phyloP scores from a whole-genome alignment of 2,113 vertebrate genomes.

The Hiodon tergisus region DNA sequence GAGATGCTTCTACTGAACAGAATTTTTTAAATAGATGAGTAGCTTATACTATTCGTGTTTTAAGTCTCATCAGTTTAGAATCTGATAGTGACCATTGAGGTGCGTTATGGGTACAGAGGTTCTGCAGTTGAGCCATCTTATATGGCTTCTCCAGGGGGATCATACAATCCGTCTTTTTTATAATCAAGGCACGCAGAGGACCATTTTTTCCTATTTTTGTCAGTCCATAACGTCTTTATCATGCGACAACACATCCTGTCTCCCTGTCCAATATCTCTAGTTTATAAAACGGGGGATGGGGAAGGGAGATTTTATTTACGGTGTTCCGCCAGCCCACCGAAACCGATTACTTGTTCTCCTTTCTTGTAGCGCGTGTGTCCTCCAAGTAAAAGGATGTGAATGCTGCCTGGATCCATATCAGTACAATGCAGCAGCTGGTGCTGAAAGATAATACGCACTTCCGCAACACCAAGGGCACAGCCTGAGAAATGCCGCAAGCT shows the following conservation, averaged over 20 bases:
- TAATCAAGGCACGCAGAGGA: not conserved
- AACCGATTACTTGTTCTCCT: conserved; percentile 19
- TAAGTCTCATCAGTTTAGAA: not conserved
- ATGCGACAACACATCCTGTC: conserved; percentile 11
- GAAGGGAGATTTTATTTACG: conserved; percentile 8
- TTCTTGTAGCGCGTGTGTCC: conserved; percentile 1
- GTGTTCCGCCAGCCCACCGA: not conserved
- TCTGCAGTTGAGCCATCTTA: not conserved
- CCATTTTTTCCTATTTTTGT: conserved; percentile 6
- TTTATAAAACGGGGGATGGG: conserved; percentile 7
- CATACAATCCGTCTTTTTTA: not conserved
- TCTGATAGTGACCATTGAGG: not conserved
- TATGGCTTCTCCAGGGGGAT: not conserved
- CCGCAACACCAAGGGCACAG: not conserved
- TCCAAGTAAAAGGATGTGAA: not conserved
- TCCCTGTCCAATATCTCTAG: conserved; percentile 3
- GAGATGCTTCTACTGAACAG: not conserved
- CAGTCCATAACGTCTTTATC: conserved; percentile 23
- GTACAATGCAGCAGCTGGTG: conserved; percentile 12
- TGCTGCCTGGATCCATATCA: conserved; percentile 16
- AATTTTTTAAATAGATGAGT: not conserved
- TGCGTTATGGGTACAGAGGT: not conserved
- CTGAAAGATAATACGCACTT: conserved; percentile 17
- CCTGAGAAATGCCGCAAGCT: conserved; percentile 2
- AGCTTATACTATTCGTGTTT: not conserved